Evolutionary conservation across 2,888 invertebrate genomes (phyloP).

Genomic region (Drosophila hamatofila): DNA sequence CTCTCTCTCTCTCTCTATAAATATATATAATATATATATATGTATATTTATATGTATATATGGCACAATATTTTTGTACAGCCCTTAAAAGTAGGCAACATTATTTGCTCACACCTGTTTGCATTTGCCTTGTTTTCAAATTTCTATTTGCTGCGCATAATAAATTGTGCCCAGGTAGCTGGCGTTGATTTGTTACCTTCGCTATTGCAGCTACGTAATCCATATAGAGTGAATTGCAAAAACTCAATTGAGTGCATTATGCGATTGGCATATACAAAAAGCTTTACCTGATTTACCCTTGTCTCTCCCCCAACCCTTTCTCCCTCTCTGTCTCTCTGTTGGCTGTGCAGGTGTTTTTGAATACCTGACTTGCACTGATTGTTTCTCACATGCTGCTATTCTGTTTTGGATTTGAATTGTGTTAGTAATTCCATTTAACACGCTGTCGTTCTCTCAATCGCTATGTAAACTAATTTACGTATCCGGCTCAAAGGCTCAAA

Average conservation of each 20-base stretch:
- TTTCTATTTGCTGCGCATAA: slow-evolving; percentile 45
- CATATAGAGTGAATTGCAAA: slow-evolving; percentile 13
- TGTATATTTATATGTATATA: not conserved
- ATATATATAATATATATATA: too few species aligned
- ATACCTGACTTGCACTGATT: slow-evolving; percentile 40
- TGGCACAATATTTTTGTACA: not conserved
- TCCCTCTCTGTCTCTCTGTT: not conserved
- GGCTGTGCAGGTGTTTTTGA: slow-evolving; percentile 47
- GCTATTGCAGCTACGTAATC: not conserved
- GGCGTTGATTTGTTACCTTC: slow-evolving; percentile 38
- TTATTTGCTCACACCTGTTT: slow-evolving; percentile 18
- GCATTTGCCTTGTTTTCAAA: slow-evolving; percentile 10
- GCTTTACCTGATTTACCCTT: slow-evolving; percentile 1
- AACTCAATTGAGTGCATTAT: slow-evolving; percentile 77
- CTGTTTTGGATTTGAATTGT: slow-evolving; percentile 40
- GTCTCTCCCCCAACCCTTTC: too few species aligned
- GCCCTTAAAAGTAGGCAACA: slow-evolving; percentile 25
- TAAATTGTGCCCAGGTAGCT: slow-evolving; percentile 33
- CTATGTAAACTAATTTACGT: slow-evolving; percentile 73
- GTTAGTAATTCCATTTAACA: slow-evolving; percentile 47
- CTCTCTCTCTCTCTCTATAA: not conserved
- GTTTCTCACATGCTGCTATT: slow-evolving; percentile 33
- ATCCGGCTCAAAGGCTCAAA: slow-evolving; percentile 72
- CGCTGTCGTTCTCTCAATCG: slow-evolving; percentile 6
- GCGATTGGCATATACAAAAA: slow-evolving; percentile 22